Conservation (phyloP, 2,113 vertebrate species). For the Pagrus major region DNA sequence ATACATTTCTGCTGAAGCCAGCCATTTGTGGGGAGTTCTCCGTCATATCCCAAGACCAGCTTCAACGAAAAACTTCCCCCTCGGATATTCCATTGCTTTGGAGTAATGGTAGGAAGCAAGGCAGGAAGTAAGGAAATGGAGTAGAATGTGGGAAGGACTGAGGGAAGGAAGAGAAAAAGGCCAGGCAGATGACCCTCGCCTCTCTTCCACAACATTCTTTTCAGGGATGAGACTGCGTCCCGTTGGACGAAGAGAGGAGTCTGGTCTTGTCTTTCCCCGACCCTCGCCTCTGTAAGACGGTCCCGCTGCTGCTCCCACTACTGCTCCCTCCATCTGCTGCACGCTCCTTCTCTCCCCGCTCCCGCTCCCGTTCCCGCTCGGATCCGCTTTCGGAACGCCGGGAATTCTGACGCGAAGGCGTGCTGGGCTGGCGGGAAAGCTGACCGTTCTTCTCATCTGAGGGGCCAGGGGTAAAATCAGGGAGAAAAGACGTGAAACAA, state of each 20-base stretch:
- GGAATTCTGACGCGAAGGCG: conserved; percentile 87
- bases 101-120: conserved; percentile 55
- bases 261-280: conserved; percentile 91
- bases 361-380: conserved; percentile 76
- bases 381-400: conserved; percentile 84
- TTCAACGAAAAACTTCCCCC: conserved; percentile 26
- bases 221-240: conserved; percentile 89
- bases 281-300: conserved; percentile 82
- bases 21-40: conserved; percentile 22
- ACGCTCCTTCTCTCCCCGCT: conserved; percentile 66
- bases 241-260: conserved; percentile 89
- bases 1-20: conserved; percentile 34
- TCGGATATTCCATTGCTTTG: conserved; percentile 51
- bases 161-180: conserved; percentile 62
- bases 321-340: conserved; percentile 40
- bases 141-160: conserved; percentile 45
- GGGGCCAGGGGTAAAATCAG: neutral
- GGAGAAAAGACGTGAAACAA: neutral
- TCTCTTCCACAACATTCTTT: conserved; percentile 63
- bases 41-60: conserved; percentile 31
- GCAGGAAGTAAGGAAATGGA: conserved; percentile 56
- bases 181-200: conserved; percentile 4
- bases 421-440: conserved; percentile 83
- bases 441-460: conserved; percentile 92
- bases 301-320: conserved; percentile 55